phyloP scores from a whole-genome alignment of 2,113 vertebrate genomes.

The Festucalex cinctus region DNA sequence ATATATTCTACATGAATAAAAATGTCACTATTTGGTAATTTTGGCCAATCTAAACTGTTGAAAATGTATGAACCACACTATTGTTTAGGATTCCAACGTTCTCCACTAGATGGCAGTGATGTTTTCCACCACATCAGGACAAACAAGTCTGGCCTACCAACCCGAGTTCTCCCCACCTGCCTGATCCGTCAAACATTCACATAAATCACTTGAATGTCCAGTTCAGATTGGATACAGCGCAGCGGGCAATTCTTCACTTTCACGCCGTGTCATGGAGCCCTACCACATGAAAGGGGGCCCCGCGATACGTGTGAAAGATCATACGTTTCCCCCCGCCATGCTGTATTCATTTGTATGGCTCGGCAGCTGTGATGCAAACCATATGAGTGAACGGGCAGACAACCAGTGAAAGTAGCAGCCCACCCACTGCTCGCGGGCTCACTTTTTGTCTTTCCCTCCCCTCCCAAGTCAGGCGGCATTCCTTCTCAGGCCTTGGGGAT shows the following conservation, averaged over 20 bases:
- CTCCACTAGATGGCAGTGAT: slow-evolving; percentile 55
- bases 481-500: slow-evolving; percentile 56
- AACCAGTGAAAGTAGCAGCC: slow-evolving; percentile 52
- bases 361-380: slow-evolving; percentile 62
- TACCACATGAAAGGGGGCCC: slow-evolving; percentile 39
- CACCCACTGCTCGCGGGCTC: slow-evolving; percentile 57
- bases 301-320: slow-evolving; percentile 37
- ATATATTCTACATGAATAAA: too few species aligned
- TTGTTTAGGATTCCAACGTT: background rate
- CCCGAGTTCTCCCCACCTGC: slow-evolving; percentile 39
- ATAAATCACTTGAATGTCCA: slow-evolving; percentile 2
- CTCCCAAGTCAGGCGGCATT: slow-evolving; percentile 67
- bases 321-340: slow-evolving; percentile 41
- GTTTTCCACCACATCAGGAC: background rate
- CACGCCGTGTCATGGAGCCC: slow-evolving; percentile 12
- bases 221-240: slow-evolving; percentile 20
- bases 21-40: too few species aligned
- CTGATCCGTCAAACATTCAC: background rate
- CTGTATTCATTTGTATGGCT: slow-evolving; percentile 58
- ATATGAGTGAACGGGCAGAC: slow-evolving; percentile 66
- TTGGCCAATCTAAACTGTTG: too few species aligned
- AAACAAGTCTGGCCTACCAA: slow-evolving; percentile 1
- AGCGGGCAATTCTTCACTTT: slow-evolving; percentile 14
- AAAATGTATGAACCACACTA: background rate
- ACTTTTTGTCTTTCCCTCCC: slow-evolving; percentile 35